phyloP scores from a whole-genome alignment of 2,888 invertebrate species.

The Acleris laterana region DNA sequence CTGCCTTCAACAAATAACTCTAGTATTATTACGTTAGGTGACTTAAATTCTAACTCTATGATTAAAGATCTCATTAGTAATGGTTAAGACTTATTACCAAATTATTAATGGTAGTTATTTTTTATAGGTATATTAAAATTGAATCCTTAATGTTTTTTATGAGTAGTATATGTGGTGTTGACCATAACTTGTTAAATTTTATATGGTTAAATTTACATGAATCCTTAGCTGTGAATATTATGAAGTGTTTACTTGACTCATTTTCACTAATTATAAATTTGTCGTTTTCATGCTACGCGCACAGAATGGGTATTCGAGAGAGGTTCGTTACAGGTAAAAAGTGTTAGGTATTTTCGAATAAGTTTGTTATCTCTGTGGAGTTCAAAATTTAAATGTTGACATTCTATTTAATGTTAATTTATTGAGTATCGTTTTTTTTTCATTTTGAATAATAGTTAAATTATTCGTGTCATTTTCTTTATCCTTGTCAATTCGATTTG shows the following conservation, averaged over 20 bases:
- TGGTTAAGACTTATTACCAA: constrained; percentile 45
- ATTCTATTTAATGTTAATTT: constrained; percentile 51
- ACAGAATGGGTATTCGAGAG: constrained; percentile 79
- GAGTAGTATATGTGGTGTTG: constrained; percentile 64
- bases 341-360: constrained; percentile 46
- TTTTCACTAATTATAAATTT: constrained; percentile 49
- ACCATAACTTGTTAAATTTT: constrained; percentile 69
- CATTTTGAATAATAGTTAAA: constrained; percentile 63
- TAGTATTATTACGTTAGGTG: constrained; percentile 39
- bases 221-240: constrained; percentile 55
- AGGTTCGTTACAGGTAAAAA: constrained; percentile 77
- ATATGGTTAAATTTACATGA: constrained; percentile 64
- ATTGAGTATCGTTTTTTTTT: constrained; percentile 56
- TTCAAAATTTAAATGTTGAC: constrained; percentile 48
- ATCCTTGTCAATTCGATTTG: constrained; percentile 69
- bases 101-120: constrained; percentile 43
- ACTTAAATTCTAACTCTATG: constrained; percentile 43
- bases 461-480: constrained; percentile 66
- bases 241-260: constrained; percentile 56
- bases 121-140: constrained; percentile 57
- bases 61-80: constrained; percentile 42
- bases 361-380: constrained; percentile 43
- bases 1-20: constrained; percentile 7
- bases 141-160: constrained; percentile 57
- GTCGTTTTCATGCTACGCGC: constrained; percentile 73